A percentile compares a stretch with the other conserved stretches of the same genome.
Conservation (phyloP, 2,888 invertebrate species). For the Pimpla rufipes region DNA sequence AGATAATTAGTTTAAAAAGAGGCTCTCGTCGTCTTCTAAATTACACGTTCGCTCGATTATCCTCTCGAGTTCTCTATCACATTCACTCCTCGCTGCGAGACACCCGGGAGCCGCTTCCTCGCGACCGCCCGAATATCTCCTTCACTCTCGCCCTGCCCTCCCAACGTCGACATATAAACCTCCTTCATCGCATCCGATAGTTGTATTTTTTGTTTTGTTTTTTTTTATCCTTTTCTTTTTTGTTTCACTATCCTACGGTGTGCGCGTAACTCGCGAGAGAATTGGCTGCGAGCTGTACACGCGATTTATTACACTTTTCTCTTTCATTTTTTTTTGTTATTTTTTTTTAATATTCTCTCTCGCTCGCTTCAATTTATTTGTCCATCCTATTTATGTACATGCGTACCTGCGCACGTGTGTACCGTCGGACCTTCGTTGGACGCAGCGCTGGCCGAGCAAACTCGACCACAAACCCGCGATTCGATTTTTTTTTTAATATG, state of each 20-base stretch:
- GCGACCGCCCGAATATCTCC: conserved; percentile 55
- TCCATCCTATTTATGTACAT: conserved; percentile 72
- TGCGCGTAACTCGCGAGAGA: conserved; percentile 58
- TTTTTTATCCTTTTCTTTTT: conserved; percentile 14
- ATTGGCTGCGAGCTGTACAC: conserved; percentile 64
- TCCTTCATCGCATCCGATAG: conserved; percentile 15
- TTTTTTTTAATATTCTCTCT: conserved; percentile 39
- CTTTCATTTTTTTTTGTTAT: conserved; percentile 25
- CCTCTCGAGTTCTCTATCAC: conserved; percentile 61
- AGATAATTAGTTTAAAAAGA: conserved; percentile 54
- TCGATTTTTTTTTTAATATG: conserved; percentile 31
- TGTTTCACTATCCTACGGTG: conserved; percentile 52
- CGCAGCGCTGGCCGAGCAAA: conserved; percentile 8
- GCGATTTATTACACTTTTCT: conserved; percentile 50
- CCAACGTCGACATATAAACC: conserved; percentile 56
- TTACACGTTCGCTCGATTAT: conserved; percentile 35
- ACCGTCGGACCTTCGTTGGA: conserved; percentile 56
- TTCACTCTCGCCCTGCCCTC: conserved; percentile 53
- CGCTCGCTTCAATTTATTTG: conserved; percentile 68
- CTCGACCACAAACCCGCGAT: conserved; percentile 38
- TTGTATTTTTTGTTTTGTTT: conserved; percentile 17
- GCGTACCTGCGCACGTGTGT: conserved; percentile 68
- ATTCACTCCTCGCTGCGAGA: conserved; percentile 59
- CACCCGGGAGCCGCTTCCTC: conserved; percentile 25
- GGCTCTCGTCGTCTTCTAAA: conserved; percentile 39